A percentile compares a stretch with the other conserved stretches of the same genome.
Conservation (phyloP, 2,888 invertebrate species). For the Iphiclides podalirius region DNA sequence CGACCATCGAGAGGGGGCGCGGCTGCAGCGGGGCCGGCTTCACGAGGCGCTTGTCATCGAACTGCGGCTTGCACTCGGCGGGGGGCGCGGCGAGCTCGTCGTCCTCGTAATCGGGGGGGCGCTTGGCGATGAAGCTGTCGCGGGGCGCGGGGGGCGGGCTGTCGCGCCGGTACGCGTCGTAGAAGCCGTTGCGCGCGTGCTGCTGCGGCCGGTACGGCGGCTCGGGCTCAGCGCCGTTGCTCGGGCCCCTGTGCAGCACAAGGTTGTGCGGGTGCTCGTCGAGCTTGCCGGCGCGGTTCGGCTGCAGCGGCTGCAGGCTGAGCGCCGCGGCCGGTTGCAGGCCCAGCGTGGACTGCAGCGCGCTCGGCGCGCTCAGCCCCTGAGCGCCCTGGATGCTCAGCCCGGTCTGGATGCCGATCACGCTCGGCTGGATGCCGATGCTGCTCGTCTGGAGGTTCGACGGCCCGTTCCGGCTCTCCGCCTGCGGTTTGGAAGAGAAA, state of each 20-base stretch:
- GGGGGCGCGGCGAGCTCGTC: conserved; percentile 56
- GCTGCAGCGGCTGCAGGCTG: conserved; percentile 48
- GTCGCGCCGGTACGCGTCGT: conserved; percentile 54
- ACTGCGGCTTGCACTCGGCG: conserved; percentile 42
- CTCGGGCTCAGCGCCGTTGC: conserved; percentile 55
- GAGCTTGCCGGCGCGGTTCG: conserved; percentile 40
- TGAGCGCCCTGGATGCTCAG: conserved; percentile 41
- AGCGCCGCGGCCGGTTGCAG: conserved; percentile 59
- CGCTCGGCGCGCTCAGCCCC: conserved; percentile 44
- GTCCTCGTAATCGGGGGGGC: conserved; percentile 68
- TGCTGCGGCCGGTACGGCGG: background rate
- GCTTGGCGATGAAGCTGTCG: background rate
- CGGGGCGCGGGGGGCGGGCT: background rate
- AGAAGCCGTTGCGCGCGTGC: conserved; percentile 62
- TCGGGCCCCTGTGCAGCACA: conserved; percentile 54
- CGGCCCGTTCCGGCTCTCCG: conserved; percentile 65
- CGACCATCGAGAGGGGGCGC: conserved; percentile 58
- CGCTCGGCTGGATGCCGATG: conserved; percentile 47
- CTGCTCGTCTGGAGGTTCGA: conserved; percentile 51
- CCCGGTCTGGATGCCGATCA: conserved; percentile 54
- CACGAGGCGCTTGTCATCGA: conserved; percentile 61
- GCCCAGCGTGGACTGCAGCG: conserved; percentile 46
- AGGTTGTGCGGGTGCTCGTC: conserved; percentile 64
- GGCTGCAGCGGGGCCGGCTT: conserved; percentile 70
- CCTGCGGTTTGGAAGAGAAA: conserved; percentile 37